These are phyloP conservation scores for Epinephelus moara DNA, from an alignment of 2,113 vertebrate genomes.

Conservation along the genomic window DNA sequence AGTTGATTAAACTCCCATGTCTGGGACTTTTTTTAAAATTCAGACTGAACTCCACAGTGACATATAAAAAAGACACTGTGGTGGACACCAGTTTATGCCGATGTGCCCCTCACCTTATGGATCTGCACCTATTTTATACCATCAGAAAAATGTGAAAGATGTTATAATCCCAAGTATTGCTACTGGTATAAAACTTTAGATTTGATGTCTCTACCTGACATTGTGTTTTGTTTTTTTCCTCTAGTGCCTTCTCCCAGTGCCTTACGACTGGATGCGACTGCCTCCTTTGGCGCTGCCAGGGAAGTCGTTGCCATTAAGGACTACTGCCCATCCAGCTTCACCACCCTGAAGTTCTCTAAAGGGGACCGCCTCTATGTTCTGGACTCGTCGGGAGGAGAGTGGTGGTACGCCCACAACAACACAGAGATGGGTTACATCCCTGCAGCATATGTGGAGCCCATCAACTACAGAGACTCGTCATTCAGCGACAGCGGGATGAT, in stretches of 20 bases:
- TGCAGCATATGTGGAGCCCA: conserved; percentile 92
- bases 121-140: neutral
- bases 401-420: conserved; percentile 99
- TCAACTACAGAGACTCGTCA: conserved; percentile 88
- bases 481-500: conserved; percentile 95
- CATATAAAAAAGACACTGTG: too few species aligned
- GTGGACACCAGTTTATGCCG: too few species aligned
- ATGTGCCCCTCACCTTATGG: too few species aligned
- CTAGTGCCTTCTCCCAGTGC: conserved; percentile 96
- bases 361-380: conserved; percentile 95
- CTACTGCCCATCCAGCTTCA: conserved; percentile 96
- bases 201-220: neutral
- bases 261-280: conserved; percentile 90
- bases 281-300: conserved; percentile 90
- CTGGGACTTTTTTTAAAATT: too few species aligned
- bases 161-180: too few species aligned
- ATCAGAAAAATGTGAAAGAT: neutral
- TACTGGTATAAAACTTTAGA: neutral
- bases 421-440: conserved; percentile 99
- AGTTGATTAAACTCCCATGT: too few species aligned
- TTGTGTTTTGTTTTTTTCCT: conserved; percentile 26
- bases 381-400: conserved; percentile 93
- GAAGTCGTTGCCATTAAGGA: conserved; percentile 97
- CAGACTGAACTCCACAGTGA: too few species aligned
- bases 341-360: conserved; percentile 96